phyloP scores from a whole-genome alignment of 2,888 invertebrate genomes.

The Pharmacophagus antenor region DNA sequence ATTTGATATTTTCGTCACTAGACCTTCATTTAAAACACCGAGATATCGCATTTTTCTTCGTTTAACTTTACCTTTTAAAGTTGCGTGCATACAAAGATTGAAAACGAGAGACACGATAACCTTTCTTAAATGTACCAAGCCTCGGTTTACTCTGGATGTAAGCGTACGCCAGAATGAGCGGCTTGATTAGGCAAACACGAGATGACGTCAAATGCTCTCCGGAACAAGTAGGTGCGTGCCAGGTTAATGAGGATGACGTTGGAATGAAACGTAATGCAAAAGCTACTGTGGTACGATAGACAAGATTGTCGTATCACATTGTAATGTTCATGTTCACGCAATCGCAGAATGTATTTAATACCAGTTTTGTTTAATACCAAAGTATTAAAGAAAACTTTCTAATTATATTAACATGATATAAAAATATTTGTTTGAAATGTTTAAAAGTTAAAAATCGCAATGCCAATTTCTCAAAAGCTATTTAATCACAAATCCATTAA shows the following conservation, averaged over 20 bases:
- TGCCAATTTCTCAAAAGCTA: no score
- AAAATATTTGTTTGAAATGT: no score
- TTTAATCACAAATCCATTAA: no score
- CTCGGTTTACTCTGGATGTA: not conserved
- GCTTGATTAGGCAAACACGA: constrained; percentile 18
- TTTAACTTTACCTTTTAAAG: not conserved
- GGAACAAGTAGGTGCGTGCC: not conserved
- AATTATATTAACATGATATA: no score
- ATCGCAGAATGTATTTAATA: no score
- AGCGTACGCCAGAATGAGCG: constrained; percentile 7
- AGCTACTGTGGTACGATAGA: not conserved
- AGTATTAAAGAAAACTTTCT: no score
- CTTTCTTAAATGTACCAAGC: not conserved
- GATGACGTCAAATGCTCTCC: constrained; percentile 6
- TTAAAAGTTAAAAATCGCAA: no score
- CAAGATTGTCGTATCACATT: not conserved
- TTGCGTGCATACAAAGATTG: constrained; percentile 12
- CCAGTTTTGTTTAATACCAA: no score
- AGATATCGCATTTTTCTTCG: no score
- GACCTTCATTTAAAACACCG: not conserved
- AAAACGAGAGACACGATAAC: constrained; percentile 6
- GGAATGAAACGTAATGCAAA: constrained; percentile 2
- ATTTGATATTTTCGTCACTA: not conserved
- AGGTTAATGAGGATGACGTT: constrained; percentile 4
- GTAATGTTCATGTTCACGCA: no score